A percentile compares a stretch with the other conserved stretches of the same genome.
These are phyloP conservation scores for Idaea biselata DNA, from an alignment of 2,888 invertebrate species.

Conservation along the genomic window DNA sequence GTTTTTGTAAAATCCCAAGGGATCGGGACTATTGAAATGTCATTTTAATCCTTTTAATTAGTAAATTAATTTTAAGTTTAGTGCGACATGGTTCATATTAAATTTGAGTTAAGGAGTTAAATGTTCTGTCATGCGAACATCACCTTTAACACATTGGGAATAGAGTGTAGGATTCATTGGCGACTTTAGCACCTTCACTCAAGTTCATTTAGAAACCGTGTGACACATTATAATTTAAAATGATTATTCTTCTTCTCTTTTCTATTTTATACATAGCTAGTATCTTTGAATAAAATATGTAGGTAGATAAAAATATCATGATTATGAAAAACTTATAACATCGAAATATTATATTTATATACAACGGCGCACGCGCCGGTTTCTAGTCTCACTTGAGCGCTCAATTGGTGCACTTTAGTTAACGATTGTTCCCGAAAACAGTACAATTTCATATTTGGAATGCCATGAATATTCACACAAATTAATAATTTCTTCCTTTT, in stretches of 20 bases:
- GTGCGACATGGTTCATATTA: background rate
- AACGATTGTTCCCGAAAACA: slow-evolving; percentile 56
- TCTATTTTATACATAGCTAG: background rate
- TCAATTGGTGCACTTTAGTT: slow-evolving; percentile 52
- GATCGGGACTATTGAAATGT: too few relatives aligned
- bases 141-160: background rate
- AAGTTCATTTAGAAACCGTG: background rate
- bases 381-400: slow-evolving; percentile 58
- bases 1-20: too few relatives aligned
- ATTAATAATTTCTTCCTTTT: background rate
- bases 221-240: background rate
- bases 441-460: slow-evolving; percentile 25
- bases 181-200: background rate
- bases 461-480: background rate
- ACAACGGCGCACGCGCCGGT: slow-evolving; percentile 40
- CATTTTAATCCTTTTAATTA: too few relatives aligned
- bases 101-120: background rate
- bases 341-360: slow-evolving; percentile 21
- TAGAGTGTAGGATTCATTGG: background rate
- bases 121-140: background rate
- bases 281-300: background rate
- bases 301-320: slow-evolving; percentile 3
- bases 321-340: background rate
- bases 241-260: background rate
- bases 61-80: background rate